phyloP scores from a whole-genome alignment of 2,797 vertebrate genomes.

The Huso huso region DNA sequence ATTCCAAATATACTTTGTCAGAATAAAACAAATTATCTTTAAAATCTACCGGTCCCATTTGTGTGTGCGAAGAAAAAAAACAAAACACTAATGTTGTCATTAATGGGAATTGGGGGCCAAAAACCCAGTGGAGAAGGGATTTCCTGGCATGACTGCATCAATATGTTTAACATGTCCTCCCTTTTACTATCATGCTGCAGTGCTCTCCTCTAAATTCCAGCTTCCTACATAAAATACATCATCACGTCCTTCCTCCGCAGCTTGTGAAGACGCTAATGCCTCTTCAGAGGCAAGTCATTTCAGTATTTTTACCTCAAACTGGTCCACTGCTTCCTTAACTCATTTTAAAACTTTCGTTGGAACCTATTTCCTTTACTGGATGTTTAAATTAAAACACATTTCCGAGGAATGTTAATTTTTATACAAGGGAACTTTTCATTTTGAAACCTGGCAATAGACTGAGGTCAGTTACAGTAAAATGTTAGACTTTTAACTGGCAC shows the following conservation, averaged over 20 bases:
- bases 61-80: too few relatives aligned
- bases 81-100: not conserved
- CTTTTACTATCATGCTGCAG: conserved; percentile 47
- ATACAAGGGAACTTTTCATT: too few relatives aligned
- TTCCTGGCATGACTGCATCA: conserved; percentile 58
- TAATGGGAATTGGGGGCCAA: conserved; percentile 28
- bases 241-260: conserved; percentile 47
- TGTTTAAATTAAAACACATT: not conserved
- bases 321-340: conserved; percentile 10
- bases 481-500: too few relatives aligned
- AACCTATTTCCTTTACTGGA: not conserved
- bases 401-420: too few relatives aligned
- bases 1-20: too few relatives aligned
- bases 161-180: conserved; percentile 56
- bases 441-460: too few relatives aligned
- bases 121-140: conserved; percentile 47
- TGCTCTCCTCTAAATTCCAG: conserved; percentile 36
- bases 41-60: too few relatives aligned
- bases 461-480: too few relatives aligned
- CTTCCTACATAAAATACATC: conserved; percentile 60
- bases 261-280: conserved; percentile 48
- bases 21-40: too few relatives aligned
- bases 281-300: conserved; percentile 22
- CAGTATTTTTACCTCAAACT: conserved; percentile 13
- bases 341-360: conserved; percentile 9